Evolutionary conservation across 2,797 vertebrate species (phyloP), one percentile per base, ranked within the genome.

Genomic region (Melanotaenia parkinsoni): DNA sequence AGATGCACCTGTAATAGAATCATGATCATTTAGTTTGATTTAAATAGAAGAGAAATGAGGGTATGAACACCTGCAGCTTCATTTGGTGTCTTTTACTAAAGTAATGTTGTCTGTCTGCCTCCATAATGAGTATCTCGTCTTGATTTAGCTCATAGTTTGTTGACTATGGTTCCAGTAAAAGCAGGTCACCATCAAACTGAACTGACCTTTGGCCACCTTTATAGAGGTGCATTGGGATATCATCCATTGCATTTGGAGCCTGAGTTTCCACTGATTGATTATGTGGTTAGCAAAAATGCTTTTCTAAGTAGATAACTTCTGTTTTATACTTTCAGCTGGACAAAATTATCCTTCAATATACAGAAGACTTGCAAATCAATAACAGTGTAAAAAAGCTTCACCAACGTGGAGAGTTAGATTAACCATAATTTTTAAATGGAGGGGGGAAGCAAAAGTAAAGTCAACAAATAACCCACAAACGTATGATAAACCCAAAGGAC

Each of bases 161-260:
- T 53, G 67, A 51, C 38, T 68, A 30, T 50, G 45, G 53, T 33
- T 40, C 22, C 32, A 63, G 18, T 71, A 56, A 66, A 3, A 40
- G 58, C 5, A n/a, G 33, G 24, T 37, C 5, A 14, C 51, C 68
- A 66, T 66, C 47, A 62, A 40, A 13, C 33, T 71, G 33, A 40
- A 58, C 32, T 51, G 32, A 67, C 40, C 54, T 24, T 18, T 57
- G 37, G 50, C 58, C 22, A 32, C 32, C 32, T 40, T 64, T 43
- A 58, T 30, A 40, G 58, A 45, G 60, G 11, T 69, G 24, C 18
- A 51, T 64, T 50, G 33, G 5, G 33, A 33, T 64, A 56, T 59
- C 32, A 30, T 51, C 14, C 26, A 63, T 63, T 62, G 7, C 18
- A 58, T 58, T 54, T 63, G 58, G 40, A 37, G 7, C 26, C 57